Evolutionary conservation across 2,888 invertebrate species (phyloP), one percentile per base, ranked within the genome.

Genomic region (Tinea pellionella): DNA sequence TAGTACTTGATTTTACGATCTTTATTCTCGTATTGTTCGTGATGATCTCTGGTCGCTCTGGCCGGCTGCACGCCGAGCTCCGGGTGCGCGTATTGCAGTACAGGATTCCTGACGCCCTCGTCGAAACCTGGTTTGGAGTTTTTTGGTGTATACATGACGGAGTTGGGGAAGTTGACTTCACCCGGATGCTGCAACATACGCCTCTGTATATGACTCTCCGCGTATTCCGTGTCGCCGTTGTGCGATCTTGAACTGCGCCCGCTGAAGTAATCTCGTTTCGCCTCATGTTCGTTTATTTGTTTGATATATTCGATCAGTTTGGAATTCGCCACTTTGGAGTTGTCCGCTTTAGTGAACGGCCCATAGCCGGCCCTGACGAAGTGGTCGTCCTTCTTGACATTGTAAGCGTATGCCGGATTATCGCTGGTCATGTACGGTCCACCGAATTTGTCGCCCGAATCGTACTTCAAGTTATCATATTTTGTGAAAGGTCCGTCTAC

Each of bases 41-140:
- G 69, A 62, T 77, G 78, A 60, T 83, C 83, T n/a, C 80, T 72
- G 1, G 82, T 86, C 1, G 88, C 88, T 74, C 92, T 92, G 0
- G 93, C 93, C 0, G 93, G 92, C 71, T 94, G 94, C 0, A 93
- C 91, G 12, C 94, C 94, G 4, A 94, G 76, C 67, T 94, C 94
- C 0, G 94, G 94, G 71, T 94, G 94, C 0, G 94, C 94, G 68
- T 94, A 94, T 68, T 94, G 93, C 0, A 94, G 81, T 2, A 94
- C 93, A 0, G 94, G 94, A 19, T 92, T 91, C 43, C 94, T 82
- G 0, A 92, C 91, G 30, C 92, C 92, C 65, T 93, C 92, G 63
- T 91, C 92, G 63, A 93, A 90, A 7, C 89, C 89, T 4, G 90
- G 89, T 65, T 89, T 89, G 1, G 89, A 87, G 64, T 88, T 89